Percentiles rank a stretch among this genome's conserved stretches.
Evolutionary conservation across 2,888 invertebrate species (phyloP).

Genomic region (Rotaria magnacalcarata): DNA sequence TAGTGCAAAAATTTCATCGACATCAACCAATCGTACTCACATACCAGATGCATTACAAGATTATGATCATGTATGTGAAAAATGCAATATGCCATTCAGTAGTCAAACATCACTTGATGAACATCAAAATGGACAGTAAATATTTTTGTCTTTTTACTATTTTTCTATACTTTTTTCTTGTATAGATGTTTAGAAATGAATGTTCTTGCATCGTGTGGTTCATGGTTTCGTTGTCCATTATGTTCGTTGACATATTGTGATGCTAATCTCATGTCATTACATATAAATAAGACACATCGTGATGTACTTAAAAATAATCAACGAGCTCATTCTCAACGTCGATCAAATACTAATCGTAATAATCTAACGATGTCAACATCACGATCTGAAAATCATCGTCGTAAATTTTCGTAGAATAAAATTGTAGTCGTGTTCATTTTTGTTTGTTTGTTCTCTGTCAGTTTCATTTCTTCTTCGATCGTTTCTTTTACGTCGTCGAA

Average conservation of each 20-base stretch:
- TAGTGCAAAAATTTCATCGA: neutral
- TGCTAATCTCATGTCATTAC: slow-evolving; percentile 24
- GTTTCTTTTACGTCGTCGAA: slow-evolving; percentile 19
- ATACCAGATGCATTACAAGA: slow-evolving; percentile 19
- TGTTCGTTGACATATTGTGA: slow-evolving; percentile 14
- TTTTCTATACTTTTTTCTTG: no score
- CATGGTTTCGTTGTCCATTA: slow-evolving; percentile 17
- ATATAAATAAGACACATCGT: slow-evolving; percentile 25
- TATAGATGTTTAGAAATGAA: neutral
- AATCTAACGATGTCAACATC: neutral
- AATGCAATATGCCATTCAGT: slow-evolving; percentile 28
- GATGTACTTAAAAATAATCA: neutral
- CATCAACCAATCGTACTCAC: neutral
- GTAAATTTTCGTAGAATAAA: neutral
- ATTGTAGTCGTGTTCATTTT: neutral
- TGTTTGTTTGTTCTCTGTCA: neutral
- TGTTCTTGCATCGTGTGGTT: neutral
- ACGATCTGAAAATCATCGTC: slow-evolving; percentile 17
- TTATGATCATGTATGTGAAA: slow-evolving; percentile 12
- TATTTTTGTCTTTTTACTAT: no score
- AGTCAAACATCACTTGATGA: neutral
- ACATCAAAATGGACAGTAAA: neutral
- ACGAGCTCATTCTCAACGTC: neutral
- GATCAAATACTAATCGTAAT: neutral
- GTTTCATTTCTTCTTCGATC: slow-evolving; percentile 1